phyloP scores from a whole-genome alignment of 2,113 vertebrate genomes.

The Lepus europaeus region DNA sequence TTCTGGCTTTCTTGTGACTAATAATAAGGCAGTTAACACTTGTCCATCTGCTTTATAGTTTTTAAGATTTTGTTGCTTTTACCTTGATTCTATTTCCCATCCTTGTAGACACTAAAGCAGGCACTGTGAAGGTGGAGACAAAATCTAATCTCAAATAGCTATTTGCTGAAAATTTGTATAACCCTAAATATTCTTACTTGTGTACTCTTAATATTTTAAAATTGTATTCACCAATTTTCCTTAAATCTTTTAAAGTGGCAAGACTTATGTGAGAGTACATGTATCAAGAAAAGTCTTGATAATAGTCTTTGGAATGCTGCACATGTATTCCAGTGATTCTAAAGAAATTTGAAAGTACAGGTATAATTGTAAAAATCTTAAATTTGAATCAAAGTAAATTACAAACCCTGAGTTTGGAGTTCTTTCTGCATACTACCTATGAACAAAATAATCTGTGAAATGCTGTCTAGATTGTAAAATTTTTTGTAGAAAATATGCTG shows the following conservation, averaged over 20 bases:
- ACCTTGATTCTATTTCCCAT: constrained; percentile 11
- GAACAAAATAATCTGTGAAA: background rate
- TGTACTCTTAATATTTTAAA: background rate
- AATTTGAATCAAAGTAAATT: background rate
- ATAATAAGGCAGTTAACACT: background rate
- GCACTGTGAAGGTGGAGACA: background rate
- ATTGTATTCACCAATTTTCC: background rate
- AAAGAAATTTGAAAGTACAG: background rate
- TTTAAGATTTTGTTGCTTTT: background rate
- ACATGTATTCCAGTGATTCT: background rate
- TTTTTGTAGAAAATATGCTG: background rate
- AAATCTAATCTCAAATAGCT: background rate
- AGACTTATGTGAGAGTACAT: background rate
- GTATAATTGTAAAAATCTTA: background rate
- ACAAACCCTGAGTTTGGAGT: background rate
- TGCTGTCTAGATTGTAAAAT: background rate
- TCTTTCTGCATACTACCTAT: background rate
- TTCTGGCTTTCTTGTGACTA: background rate
- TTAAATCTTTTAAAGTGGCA: background rate
- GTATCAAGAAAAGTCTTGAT: background rate
- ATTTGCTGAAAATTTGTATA: constrained; percentile 10
- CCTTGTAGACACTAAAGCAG: background rate
- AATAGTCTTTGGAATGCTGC: background rate
- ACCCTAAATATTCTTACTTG: background rate
- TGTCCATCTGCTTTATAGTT: too few relatives aligned